Base-by-base conservation (phyloP, 2,888 invertebrate genomes). In the Maniola hyperantus region DNA sequence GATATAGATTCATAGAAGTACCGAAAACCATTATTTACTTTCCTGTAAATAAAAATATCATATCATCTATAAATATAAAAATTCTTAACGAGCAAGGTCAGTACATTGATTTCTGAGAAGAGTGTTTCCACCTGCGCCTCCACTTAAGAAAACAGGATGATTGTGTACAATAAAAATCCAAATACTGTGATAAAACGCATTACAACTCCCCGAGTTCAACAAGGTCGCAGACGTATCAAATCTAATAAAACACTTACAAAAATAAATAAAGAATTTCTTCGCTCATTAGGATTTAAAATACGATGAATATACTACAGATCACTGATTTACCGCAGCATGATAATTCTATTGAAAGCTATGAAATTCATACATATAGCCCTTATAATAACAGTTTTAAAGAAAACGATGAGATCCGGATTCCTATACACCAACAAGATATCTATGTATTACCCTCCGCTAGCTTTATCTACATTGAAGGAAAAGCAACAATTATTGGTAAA, bases 321-420 rank as follows among this genome's bases (percentile, higher is more conserved):
- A 11, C 13, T 44, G 44, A 44, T 1, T 44, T 44, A 44, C 44
- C 44, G 10, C 11, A 44, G 0, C 10, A 13, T 13, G 44, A 36
- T 36, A 36, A 36, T 8, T 36, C 36, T 6, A 36, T 36, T 36
- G 36, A 36, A 36, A 36, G 36, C 13, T 44, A 44, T 44, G 44
- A 44, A 44, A 44, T 44, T 44, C 44, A 44, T 44, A 11, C 44
- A 11, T 44, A 44, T 44, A 44, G 44, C 44, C 44, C 44, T 13
- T 44, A 44, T 44, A 44, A 44, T 26, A 26, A 26, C 4, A 26
- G 26, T 26, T 26, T 26, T 26, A 26, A 26, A 26, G 26, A 26
- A 26, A 44, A 44, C 13, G 44, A 44, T 44, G 44, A 44, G 73
- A 74, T 67, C 71, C 64, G 5, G 53, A 75, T 48, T 76, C 75